Conservation (phyloP, 2,113 vertebrate genomes). For the Mohoua ochrocephala region DNA sequence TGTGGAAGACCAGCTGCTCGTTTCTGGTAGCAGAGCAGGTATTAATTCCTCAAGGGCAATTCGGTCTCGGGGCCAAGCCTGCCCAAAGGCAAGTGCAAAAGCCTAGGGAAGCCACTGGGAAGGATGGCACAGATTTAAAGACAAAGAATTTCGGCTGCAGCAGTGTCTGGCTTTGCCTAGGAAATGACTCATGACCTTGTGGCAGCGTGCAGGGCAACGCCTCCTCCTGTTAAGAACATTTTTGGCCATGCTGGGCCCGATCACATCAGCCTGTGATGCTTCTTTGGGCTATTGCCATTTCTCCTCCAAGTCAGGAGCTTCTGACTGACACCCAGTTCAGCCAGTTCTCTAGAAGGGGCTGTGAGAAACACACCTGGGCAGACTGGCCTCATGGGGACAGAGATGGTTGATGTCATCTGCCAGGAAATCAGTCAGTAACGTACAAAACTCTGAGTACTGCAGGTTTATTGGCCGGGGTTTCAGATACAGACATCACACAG, state of each 20-base stretch:
- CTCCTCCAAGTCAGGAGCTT: neutral
- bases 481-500: neutral
- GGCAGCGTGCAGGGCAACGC: fast-evolving
- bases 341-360: neutral
- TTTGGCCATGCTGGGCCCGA: neutral
- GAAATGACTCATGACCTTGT: neutral
- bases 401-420: neutral
- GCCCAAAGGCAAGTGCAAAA: neutral
- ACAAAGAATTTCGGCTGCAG: neutral
- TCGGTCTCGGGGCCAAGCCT: neutral
- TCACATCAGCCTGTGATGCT: neutral
- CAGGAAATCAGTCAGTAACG: neutral
- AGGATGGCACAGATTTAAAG: neutral
- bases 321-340: neutral
- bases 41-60: neutral
- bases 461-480: neutral
- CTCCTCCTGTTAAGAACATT: neutral
- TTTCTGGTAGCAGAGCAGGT: neutral
- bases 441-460: neutral
- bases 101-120: neutral
- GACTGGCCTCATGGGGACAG: neutral
- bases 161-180: neutral
- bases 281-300: neutral
- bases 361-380: neutral
- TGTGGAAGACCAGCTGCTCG: neutral